A percentile compares a stretch with the other conserved stretches of the same genome.
These are phyloP conservation scores for Drosophila diplacantha DNA, from an alignment of 2,888 invertebrate species.

Conservation along the genomic window DNA sequence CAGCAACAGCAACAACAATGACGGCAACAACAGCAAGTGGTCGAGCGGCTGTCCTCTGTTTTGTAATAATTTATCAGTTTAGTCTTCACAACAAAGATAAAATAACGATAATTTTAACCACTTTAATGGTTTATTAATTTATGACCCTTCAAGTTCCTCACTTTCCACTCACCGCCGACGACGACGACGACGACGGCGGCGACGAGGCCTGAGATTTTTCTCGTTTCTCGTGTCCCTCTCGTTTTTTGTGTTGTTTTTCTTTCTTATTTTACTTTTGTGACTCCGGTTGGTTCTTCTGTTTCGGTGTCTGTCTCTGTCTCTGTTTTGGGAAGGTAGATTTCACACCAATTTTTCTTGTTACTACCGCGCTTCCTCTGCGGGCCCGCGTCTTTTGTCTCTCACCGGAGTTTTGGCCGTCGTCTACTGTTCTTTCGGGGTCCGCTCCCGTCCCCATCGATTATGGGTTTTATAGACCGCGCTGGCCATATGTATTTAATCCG, in stretches of 20 bases:
- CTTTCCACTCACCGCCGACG: constrained; percentile 61
- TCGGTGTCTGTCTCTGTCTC: constrained; percentile 12
- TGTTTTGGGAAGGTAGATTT: constrained; percentile 54
- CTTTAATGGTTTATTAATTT: constrained; percentile 79
- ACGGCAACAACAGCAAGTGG: constrained; percentile 21
- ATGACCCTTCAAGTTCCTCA: constrained; percentile 77
- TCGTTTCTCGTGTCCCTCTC: constrained; percentile 34
- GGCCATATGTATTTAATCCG: constrained; percentile 70
- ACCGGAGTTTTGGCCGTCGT: constrained; percentile 23
- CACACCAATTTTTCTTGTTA: constrained; percentile 73
- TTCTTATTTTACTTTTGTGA: constrained; percentile 21
- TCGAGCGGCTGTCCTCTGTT: constrained; percentile 72
- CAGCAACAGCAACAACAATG: constrained; percentile 2
- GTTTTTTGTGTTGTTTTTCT: constrained; percentile 24
- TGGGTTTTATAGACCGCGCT: constrained; percentile 61
- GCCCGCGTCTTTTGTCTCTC: constrained; percentile 6
- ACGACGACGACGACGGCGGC: constrained; percentile 12
- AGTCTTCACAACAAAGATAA: constrained; percentile 76
- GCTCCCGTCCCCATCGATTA: constrained; percentile 69
- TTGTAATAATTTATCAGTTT: constrained; percentile 78
- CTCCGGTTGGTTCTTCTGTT: constrained; percentile 12
- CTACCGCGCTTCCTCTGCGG: constrained; percentile 52
- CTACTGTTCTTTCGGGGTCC: constrained; percentile 50
- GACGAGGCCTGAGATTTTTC: constrained; percentile 47
- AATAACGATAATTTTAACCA: constrained; percentile 78